phyloP scores from a whole-genome alignment of 2,113 vertebrate genomes.

The Oreochromis aureus region DNA sequence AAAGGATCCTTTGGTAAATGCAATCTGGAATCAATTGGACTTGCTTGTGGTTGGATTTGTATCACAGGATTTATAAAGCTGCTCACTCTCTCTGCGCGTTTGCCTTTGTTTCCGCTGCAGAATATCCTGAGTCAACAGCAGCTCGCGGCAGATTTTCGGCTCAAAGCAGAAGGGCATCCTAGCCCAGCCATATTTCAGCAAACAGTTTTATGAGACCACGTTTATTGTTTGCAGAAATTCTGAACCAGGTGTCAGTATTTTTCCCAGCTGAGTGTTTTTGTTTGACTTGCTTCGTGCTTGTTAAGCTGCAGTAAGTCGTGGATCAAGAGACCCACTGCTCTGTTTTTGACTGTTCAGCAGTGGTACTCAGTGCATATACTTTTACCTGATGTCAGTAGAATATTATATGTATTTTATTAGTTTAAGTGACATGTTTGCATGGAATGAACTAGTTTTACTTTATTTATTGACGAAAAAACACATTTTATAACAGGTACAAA shows the following conservation, averaged over 20 bases:
- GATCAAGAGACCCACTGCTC: not conserved
- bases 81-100: not conserved
- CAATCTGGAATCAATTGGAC: conserved; percentile 17
- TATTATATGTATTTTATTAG: not conserved
- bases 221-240: not conserved
- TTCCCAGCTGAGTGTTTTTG: not conserved
- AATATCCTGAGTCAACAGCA: conserved; percentile 16
- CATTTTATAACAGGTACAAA: accelerated
- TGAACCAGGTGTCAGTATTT: not conserved
- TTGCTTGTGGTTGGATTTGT: conserved; percentile 17
- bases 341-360: not conserved
- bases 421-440: not conserved
- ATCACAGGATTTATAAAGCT: conserved; percentile 15
- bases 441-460: not conserved
- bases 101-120: not conserved
- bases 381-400: not conserved
- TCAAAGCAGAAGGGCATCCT: not conserved
- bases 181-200: not conserved
- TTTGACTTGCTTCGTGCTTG: not conserved
- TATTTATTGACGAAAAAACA: not conserved
- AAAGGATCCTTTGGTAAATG: conserved; percentile 17
- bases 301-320: not conserved
- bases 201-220: not conserved
- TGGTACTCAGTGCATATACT: not conserved
- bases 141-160: not conserved